These are phyloP conservation scores for Gryllus bimaculatus DNA, from an alignment of 1,140 invertebrate species.

Conservation along the genomic window DNA sequence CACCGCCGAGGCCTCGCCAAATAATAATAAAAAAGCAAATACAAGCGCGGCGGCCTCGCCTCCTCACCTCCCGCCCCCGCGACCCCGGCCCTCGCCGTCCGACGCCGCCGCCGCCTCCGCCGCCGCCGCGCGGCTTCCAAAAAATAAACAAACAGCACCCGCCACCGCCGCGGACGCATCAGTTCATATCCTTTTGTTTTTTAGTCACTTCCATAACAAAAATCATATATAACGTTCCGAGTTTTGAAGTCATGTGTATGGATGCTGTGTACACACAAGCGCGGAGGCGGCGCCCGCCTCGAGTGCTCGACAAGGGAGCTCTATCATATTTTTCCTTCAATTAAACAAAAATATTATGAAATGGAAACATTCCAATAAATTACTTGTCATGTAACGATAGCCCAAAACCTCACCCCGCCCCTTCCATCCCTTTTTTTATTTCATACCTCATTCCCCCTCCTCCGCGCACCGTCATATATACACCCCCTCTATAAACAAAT, in stretches of 20 bases:
- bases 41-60: background rate
- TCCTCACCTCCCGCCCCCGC: background rate
- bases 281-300: background rate
- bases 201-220: constrained; percentile 5
- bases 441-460: constrained; percentile 2
- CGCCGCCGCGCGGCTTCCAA: background rate
- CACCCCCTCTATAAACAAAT: constrained; percentile 9
- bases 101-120: background rate
- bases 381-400: constrained; percentile 7
- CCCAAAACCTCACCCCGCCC: background rate
- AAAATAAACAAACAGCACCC: background rate
- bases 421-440: background rate
- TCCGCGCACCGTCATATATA: background rate
- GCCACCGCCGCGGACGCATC: background rate
- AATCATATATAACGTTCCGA: constrained; percentile 5
- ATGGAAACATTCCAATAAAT: constrained; percentile 17
- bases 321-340: constrained; percentile 15
- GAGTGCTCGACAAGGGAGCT: background rate
- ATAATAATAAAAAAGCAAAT: constrained; percentile 6
- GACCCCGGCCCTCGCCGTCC: background rate
- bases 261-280: background rate
- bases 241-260: constrained; percentile 4
- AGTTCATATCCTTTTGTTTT: constrained; percentile 5
- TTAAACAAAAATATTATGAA: constrained; percentile 18
- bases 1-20: background rate